Conservation (phyloP, 2,888 invertebrate species). For the Campoplex nolae region DNA sequence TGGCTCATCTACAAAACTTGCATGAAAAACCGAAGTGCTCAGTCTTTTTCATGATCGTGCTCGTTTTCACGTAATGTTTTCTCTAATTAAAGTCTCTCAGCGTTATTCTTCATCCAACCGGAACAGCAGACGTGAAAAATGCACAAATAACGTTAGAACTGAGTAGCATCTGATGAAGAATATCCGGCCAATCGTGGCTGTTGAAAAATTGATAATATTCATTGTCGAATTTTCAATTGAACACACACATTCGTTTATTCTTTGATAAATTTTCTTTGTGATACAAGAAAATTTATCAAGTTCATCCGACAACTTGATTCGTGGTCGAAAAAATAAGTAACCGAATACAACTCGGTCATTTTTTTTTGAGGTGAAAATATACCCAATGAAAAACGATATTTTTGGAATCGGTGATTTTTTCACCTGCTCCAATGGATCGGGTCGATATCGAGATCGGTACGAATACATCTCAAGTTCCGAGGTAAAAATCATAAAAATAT, state of each 20-base stretch:
- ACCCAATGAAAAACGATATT: too few species aligned
- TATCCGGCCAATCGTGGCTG: neutral
- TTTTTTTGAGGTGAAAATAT: too few species aligned
- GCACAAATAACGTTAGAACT: neutral
- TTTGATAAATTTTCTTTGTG: too few species aligned
- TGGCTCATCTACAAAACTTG: constrained; percentile 33
- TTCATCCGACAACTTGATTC: too few species aligned
- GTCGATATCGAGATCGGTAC: too few species aligned
- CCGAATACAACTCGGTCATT: too few species aligned
- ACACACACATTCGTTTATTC: too few species aligned
- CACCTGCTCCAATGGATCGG: too few species aligned
- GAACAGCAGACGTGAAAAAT: neutral
- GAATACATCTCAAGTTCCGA: neutral
- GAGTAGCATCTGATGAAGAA: neutral
- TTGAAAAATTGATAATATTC: neutral
- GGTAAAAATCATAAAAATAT: neutral
- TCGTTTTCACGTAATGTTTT: neutral
- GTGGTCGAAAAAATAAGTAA: too few species aligned
- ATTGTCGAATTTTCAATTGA: too few species aligned
- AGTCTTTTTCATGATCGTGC: neutral
- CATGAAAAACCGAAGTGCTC: neutral
- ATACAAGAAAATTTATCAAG: too few species aligned
- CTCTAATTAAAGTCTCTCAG: neutral
- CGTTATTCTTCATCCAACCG: neutral
- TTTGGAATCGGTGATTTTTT: too few species aligned